These are phyloP conservation scores for Rhopalosiphum maidis DNA, from an alignment of 1,140 invertebrate genomes.

Conservation along the genomic window DNA sequence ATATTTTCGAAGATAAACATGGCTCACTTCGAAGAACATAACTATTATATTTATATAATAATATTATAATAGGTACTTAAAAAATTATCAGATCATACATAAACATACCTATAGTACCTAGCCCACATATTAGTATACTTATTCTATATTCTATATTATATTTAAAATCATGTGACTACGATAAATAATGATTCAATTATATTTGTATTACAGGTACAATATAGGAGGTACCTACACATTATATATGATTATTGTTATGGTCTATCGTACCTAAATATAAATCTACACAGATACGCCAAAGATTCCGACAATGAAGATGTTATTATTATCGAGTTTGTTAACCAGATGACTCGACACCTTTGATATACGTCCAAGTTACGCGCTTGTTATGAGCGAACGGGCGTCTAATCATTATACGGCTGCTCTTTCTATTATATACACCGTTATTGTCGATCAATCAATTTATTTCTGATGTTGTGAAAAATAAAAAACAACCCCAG, in stretches of 20 bases:
- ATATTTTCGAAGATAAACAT: not conserved
- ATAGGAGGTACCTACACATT: not conserved
- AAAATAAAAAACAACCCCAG: conserved; percentile 21
- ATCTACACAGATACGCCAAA: conserved; percentile 18
- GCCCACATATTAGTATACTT: not conserved
- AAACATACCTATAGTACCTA: not conserved
- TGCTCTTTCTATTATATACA: not conserved
- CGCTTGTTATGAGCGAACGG: not conserved
- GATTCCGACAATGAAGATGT: conserved; percentile 43
- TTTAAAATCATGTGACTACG: not conserved
- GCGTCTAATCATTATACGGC: conserved; percentile 33
- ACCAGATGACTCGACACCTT: conserved; percentile 49
- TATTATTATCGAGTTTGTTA: conserved; percentile 31
- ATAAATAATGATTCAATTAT: conserved; percentile 20
- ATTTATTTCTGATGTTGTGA: not conserved
- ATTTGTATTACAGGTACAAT: not conserved
- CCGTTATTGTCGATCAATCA: conserved; percentile 55
- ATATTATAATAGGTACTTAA: not conserved
- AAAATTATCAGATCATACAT: not conserved
- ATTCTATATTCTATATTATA: not conserved
- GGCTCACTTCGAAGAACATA: not conserved
- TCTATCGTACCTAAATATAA: not conserved
- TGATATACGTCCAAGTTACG: conserved; percentile 26
- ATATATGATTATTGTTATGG: conserved; percentile 17
- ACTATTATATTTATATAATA: too few species aligned